Percentiles rank a stretch among this genome's conserved stretches.
Evolutionary conservation across 2,113 vertebrate species (phyloP).

Genomic region (Microcebus lehilahytsara): DNA sequence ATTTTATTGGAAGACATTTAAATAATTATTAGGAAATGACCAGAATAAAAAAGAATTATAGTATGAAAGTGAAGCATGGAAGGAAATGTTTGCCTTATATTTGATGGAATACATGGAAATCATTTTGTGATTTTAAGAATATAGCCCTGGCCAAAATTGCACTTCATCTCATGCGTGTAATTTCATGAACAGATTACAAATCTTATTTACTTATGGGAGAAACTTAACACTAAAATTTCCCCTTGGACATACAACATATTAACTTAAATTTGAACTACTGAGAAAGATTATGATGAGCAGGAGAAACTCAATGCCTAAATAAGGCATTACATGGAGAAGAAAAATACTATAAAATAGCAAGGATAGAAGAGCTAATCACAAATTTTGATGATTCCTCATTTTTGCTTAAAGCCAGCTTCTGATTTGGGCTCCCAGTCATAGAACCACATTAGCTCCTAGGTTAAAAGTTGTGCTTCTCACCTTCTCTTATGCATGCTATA

Average conservation of each 20-base stretch:
- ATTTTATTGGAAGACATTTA: conserved; percentile 21
- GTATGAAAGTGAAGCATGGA: background rate
- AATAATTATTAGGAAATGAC: background rate
- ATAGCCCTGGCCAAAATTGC: background rate
- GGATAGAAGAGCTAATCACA: background rate
- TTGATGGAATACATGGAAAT: background rate
- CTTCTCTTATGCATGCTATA: background rate
- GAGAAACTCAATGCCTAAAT: background rate
- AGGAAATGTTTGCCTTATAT: background rate
- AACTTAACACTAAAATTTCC: background rate
- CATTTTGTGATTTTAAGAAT: background rate
- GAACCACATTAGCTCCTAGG: background rate
- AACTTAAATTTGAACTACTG: background rate
- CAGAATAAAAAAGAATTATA: background rate
- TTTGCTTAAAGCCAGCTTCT: background rate
- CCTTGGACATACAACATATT: background rate
- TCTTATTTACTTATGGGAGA: background rate
- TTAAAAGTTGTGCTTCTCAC: background rate
- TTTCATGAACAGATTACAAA: background rate
- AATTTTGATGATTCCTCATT: background rate
- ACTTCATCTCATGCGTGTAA: background rate
- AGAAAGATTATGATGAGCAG: background rate
- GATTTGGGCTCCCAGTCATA: background rate
- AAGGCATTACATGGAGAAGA: background rate
- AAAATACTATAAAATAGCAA: background rate